Percentiles rank a stretch among this genome's conserved stretches.
Evolutionary conservation across 2,113 vertebrate species (phyloP).

Genomic region (Thalassoma bifasciatum): DNA sequence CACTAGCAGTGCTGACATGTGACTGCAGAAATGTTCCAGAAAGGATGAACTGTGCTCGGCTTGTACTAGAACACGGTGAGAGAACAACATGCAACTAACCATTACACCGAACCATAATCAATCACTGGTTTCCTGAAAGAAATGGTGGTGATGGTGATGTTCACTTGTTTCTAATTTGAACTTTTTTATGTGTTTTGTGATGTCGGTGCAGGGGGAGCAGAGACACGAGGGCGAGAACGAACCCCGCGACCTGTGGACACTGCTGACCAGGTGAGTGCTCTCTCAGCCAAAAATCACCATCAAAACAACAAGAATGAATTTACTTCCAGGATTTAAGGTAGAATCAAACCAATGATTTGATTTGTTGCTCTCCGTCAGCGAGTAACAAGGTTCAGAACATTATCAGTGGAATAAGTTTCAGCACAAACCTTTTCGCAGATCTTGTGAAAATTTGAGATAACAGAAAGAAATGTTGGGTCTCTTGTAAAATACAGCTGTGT

Average conservation of each 20-base stretch:
- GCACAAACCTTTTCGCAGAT: not conserved
- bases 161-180: constrained; percentile 14
- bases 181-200: not conserved
- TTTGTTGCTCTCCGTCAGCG: too few relatives aligned
- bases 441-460: constrained; percentile 18
- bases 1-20: constrained; percentile 29
- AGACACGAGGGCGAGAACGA: constrained; percentile 1
- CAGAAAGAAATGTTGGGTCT: not conserved
- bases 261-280: constrained; percentile 40
- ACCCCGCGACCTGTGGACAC: not conserved
- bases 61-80: constrained; percentile 29
- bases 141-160: not conserved
- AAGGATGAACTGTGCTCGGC: constrained; percentile 46
- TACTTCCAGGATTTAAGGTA: too few relatives aligned
- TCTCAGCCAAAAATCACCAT: not conserved
- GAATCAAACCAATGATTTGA: too few relatives aligned
- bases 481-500: not conserved
- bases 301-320: too few relatives aligned
- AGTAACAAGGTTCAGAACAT: too few relatives aligned
- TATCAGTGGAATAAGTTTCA: too few relatives aligned
- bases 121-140: constrained; percentile 27
- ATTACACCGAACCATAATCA: not conserved
- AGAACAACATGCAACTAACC: constrained; percentile 16
- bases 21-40: constrained; percentile 39
- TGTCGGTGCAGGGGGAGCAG: constrained; percentile 30